phyloP scores from a whole-genome alignment of 2,797 vertebrate species.

The Tympanoctomys barrerae region DNA sequence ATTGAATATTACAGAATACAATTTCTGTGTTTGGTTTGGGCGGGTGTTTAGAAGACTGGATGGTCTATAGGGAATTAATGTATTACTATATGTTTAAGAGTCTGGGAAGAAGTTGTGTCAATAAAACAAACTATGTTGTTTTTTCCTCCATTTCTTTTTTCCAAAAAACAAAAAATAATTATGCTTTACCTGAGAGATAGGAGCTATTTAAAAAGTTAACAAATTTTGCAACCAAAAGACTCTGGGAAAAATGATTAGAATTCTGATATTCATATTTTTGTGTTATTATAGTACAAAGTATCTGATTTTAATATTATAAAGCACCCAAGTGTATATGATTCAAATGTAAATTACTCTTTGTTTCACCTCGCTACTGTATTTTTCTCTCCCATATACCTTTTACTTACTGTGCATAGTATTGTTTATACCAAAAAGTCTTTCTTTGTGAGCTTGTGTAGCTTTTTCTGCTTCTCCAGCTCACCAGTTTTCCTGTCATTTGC shows the following conservation, averaged over 20 bases:
- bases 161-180: not conserved
- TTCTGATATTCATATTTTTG: not conserved
- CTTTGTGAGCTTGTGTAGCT: not conserved
- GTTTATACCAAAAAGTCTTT: not conserved
- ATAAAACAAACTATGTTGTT: not conserved
- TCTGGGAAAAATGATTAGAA: not conserved
- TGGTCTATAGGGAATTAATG: not conserved
- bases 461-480: not conserved
- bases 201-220: not conserved
- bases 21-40: not conserved
- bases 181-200: not conserved
- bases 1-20: not conserved
- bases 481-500: not conserved
- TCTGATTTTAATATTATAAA: not conserved
- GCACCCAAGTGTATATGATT: not conserved
- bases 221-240: constrained; percentile 5
- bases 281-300: not conserved
- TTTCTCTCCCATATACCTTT: not conserved
- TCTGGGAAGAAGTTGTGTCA: not conserved
- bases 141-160: not conserved
- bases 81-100: not conserved
- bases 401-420: not conserved
- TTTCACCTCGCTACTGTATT: not conserved
- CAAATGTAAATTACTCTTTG: not conserved
- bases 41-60: not conserved